phyloP scores from a whole-genome alignment of 2,888 invertebrate genomes.

The Apodemia mormo region DNA sequence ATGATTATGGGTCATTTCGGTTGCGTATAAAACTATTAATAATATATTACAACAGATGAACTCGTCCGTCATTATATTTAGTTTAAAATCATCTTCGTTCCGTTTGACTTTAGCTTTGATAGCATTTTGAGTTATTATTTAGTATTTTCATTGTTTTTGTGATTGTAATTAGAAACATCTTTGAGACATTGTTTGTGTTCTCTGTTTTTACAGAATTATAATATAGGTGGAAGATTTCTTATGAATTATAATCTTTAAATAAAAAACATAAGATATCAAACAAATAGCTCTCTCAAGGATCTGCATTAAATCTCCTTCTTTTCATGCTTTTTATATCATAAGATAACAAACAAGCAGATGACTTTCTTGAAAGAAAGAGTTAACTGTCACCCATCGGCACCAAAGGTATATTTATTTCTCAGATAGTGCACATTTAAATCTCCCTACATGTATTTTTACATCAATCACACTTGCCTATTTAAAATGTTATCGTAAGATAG shows the following conservation, averaged over 20 bases:
- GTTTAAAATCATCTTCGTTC: constrained; percentile 45
- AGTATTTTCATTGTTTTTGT: constrained; percentile 40
- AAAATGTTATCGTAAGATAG: too few relatives aligned
- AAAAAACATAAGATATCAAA: too few relatives aligned
- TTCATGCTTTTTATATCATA: too few relatives aligned
- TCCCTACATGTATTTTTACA: too few relatives aligned
- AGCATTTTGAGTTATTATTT: constrained; percentile 41
- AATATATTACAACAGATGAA: constrained; percentile 65
- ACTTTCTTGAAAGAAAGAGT: too few relatives aligned
- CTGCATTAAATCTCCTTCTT: too few relatives aligned
- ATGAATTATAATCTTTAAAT: neutral
- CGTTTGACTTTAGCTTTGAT: constrained; percentile 42
- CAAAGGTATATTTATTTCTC: too few relatives aligned
- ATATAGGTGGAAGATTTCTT: neutral
- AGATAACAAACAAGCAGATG: too few relatives aligned
- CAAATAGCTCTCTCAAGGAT: too few relatives aligned
- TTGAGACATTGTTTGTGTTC: constrained; percentile 17
- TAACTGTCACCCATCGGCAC: too few relatives aligned
- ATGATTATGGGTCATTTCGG: constrained; percentile 76
- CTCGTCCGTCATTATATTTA: constrained; percentile 53
- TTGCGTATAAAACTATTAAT: constrained; percentile 73
- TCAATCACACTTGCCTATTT: too few relatives aligned
- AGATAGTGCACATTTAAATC: too few relatives aligned
- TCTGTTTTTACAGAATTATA: neutral
- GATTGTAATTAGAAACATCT: constrained; percentile 33